Evolutionary conservation across 2,113 vertebrate genomes (phyloP), one percentile per base, ranked within the genome.

Genomic region (Piaya cayana): DNA sequence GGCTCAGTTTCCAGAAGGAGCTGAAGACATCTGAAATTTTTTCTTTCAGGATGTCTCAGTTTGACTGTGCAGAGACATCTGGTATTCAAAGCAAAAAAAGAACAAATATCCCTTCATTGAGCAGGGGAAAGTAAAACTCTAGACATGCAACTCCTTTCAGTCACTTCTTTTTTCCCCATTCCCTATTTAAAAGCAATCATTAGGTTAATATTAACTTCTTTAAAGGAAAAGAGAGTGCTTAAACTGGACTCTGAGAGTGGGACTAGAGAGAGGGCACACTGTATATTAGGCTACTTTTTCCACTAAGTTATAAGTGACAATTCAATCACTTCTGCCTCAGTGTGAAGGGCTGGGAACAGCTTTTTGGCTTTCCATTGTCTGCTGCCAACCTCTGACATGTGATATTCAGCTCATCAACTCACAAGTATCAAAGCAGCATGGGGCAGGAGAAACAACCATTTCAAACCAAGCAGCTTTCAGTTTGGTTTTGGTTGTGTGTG

Each of bases 181-280:
- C 52, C 81, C 65, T 87, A 91, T 92, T 93, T 95, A 72, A 91
- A 82, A 91, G 34, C 76, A 91, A 84, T 93, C 65, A 91, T 53
- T 59, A 80, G 78, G 74, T 96, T 97, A 91, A 94, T 95, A 87
- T 93, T 58, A 86, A 85, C 5, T 85, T 93, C 84, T 92, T 83
- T 91, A 87, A 92, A 91, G 74, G 56, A 74, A 78, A 56, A 93
- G 21, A 70, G 68, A 59, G 26, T 64, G 75, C 93, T 95, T 96
- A 60, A 76, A 92, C 34, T 37, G 26, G 74, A 88, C 58, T n/a
- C 75, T 81, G 67, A 56, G 92, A 92, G 55, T 42, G 50, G 16
- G 25, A 59, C 58, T 71, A 80, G 90, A 77, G 42, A 93, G 58
- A 78, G 34, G 62, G 34, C 39, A 83, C 26, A 59, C 87, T 80